A percentile compares a stretch with the other conserved stretches of the same genome.
phyloP scores from a whole-genome alignment of 2,113 vertebrate species.

The Recurvirostra avosetta region DNA sequence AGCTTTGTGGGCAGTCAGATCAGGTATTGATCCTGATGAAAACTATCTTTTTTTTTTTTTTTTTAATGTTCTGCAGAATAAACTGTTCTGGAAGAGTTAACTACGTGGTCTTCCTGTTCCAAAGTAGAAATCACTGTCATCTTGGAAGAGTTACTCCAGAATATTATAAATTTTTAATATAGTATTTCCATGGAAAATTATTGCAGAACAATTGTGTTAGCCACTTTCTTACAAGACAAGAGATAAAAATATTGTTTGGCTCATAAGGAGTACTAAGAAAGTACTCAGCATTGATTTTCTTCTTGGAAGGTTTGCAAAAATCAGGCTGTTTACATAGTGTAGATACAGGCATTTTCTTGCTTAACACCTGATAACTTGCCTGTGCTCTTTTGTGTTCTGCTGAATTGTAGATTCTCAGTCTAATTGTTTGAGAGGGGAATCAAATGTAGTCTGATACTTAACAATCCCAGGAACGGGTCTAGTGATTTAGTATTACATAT shows the following conservation, averaged over 20 bases:
- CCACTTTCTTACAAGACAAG: not conserved
- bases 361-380: not conserved
- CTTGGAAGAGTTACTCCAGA: not conserved
- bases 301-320: not conserved
- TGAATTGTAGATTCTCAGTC: not conserved
- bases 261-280: not conserved
- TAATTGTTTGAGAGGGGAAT: conserved; percentile 14
- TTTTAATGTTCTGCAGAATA: not conserved
- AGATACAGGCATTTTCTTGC: not conserved
- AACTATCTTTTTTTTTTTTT: not conserved
- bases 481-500: not conserved
- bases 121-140: not conserved
- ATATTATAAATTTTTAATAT: not conserved
- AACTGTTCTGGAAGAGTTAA: not conserved
- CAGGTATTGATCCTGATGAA: not conserved
- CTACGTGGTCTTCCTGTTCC: not conserved
- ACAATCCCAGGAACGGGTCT: not conserved
- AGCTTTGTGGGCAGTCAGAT: not conserved
- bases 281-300: not conserved
- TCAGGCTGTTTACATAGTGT: not conserved
- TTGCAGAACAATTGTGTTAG: not conserved
- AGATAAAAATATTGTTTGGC: not conserved
- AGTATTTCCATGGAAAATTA: not conserved
- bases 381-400: conserved; percentile 3
- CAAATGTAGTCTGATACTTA: not conserved